A percentile compares a stretch with the other conserved stretches of the same genome.
Conservation (phyloP, 2,888 invertebrate species). For the Zeuzera pyrina region DNA sequence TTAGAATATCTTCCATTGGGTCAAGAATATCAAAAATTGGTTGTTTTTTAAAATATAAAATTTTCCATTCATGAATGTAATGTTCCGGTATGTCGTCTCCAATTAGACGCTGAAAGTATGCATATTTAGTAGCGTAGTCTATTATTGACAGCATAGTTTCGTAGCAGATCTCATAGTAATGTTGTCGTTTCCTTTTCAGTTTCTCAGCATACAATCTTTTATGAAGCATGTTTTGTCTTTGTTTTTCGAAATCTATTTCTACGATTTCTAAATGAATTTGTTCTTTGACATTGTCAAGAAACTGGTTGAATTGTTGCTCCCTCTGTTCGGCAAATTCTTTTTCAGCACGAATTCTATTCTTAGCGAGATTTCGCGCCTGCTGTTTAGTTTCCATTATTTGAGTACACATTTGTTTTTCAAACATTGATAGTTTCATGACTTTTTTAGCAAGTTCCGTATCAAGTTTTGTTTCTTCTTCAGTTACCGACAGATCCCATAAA, state of each 20-base stretch:
- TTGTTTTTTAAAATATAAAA: conserved; percentile 66
- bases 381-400: conserved; percentile 76
- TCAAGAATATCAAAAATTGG: conserved; percentile 66
- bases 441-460: conserved; percentile 68
- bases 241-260: conserved; percentile 68
- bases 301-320: conserved; percentile 60
- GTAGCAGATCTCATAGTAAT: conserved; percentile 63
- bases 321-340: conserved; percentile 61
- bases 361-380: conserved; percentile 67
- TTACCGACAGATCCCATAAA: conserved; percentile 67
- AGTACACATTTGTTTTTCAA: conserved; percentile 77
- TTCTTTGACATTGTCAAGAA: conserved; percentile 52
- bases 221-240: conserved; percentile 65
- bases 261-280: conserved; percentile 55
- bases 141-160: conserved; percentile 68
- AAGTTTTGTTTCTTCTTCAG: conserved; percentile 64
- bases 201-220: conserved; percentile 68
- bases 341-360: conserved; percentile 67
- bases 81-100: conserved; percentile 56
- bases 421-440: conserved; percentile 74
- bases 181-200: conserved; percentile 56
- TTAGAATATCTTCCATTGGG: conserved; percentile 48
- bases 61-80: conserved; percentile 71
- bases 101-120: conserved; percentile 56
- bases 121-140: conserved; percentile 67